phyloP scores from a whole-genome alignment of 2,888 invertebrate species.

The Ophion ventricosus region DNA sequence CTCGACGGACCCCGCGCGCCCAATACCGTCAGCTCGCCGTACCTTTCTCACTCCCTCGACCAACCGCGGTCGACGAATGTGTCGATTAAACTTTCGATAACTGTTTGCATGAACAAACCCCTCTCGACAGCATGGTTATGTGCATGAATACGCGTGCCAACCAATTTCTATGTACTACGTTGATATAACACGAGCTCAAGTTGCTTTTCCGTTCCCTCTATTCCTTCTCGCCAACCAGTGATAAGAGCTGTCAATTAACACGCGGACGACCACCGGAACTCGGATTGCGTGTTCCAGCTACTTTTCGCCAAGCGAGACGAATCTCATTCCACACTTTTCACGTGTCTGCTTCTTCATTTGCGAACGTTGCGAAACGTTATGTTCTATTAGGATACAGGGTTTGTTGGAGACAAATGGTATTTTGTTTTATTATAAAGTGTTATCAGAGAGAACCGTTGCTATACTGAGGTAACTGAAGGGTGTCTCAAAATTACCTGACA shows the following conservation, averaged over 20 bases:
- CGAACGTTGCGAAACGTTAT: too few species aligned
- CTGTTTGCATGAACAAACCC: constrained; percentile 81
- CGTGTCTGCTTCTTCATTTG: too few species aligned
- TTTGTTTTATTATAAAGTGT: too few species aligned
- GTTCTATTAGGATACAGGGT: too few species aligned
- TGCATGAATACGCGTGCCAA: constrained; percentile 31
- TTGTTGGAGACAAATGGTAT: too few species aligned
- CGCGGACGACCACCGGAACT: constrained; percentile 60
- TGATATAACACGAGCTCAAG: constrained; percentile 31
- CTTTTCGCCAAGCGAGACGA: neutral
- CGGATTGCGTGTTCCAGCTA: neutral
- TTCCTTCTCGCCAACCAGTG: constrained; percentile 46
- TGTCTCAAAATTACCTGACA: too few species aligned
- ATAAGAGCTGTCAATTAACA: constrained; percentile 77
- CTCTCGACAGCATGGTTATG: constrained; percentile 38
- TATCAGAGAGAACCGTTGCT: too few species aligned
- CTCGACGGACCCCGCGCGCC: constrained; percentile 15
- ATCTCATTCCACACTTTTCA: neutral
- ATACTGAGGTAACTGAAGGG: too few species aligned
- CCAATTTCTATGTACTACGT: constrained; percentile 38
- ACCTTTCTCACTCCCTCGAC: constrained; percentile 43
- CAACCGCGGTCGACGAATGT: constrained; percentile 73
- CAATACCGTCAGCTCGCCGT: constrained; percentile 31
- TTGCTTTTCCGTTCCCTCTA: neutral
- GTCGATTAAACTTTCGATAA: constrained; percentile 82